These are phyloP conservation scores for Toxonevra muliebris DNA, from an alignment of 2,888 invertebrate species.

Conservation along the genomic window DNA sequence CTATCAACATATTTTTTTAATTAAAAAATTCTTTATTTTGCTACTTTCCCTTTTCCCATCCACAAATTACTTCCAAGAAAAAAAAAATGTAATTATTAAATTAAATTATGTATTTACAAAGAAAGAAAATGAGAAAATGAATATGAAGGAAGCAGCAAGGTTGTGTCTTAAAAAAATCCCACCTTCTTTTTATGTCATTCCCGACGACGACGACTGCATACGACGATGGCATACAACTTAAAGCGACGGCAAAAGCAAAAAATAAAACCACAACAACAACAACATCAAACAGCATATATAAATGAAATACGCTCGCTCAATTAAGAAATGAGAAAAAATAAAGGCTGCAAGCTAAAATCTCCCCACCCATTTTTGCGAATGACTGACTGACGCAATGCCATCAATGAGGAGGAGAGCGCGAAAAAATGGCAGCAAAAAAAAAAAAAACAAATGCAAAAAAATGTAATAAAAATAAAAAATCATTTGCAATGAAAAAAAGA, in stretches of 20 bases:
- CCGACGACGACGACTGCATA: no score
- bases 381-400: neutral
- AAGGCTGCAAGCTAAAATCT: constrained; percentile 39
- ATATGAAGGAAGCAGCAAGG: constrained; percentile 38
- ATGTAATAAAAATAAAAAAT: neutral
- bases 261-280: neutral
- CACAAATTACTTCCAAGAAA: no score
- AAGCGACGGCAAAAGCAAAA: constrained; percentile 25
- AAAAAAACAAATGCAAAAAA: neutral
- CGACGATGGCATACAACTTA: constrained; percentile 6
- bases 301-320: constrained; percentile 28
- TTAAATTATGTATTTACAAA: constrained; percentile 1
- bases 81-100: neutral
- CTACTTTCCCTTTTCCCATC: no score
- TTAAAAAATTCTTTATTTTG: no score
- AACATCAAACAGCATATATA: constrained; percentile 1
- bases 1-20: no score
- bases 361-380: constrained; percentile 41
- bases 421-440: constrained; percentile 16
- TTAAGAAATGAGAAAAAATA: constrained; percentile 27
- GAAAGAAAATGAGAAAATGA: neutral
- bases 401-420: constrained; percentile 5
- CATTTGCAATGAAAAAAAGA: neutral
- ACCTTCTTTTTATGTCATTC: constrained; percentile 43
- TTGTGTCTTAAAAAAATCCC: constrained; percentile 56